Percentiles rank a stretch among this genome's conserved stretches.
Conservation (phyloP, 2,113 vertebrate genomes). For the Zapornia atra region DNA sequence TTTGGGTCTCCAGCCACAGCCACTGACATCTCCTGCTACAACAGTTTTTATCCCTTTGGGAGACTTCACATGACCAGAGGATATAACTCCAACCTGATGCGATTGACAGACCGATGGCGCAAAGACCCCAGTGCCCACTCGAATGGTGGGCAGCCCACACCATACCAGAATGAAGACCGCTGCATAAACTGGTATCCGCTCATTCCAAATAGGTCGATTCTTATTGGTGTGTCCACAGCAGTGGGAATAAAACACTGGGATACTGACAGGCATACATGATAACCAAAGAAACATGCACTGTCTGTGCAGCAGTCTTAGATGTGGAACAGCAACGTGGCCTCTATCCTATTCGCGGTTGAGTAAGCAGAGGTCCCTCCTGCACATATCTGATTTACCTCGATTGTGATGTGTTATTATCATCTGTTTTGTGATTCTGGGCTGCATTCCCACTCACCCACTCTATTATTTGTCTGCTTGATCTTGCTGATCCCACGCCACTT, state of each 20-base stretch:
- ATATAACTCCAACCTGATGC: background rate
- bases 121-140: too few species aligned
- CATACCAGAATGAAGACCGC: background rate
- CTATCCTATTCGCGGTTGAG: background rate
- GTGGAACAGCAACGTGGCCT: background rate
- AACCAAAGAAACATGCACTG: background rate
- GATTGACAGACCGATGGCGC: background rate
- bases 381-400: background rate
- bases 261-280: background rate
- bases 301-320: background rate
- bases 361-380: background rate
- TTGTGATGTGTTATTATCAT: background rate
- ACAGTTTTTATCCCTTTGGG: background rate
- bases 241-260: background rate
- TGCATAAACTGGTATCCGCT: background rate
- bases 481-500: background rate
- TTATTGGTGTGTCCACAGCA: background rate
- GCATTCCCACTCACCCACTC: background rate
- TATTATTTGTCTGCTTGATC: background rate
- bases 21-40: background rate
- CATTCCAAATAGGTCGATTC: background rate
- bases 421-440: background rate
- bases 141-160: background rate
- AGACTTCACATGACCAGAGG: background rate
- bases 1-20: background rate